Evolutionary conservation across 2,797 vertebrate genomes (phyloP).

Genomic region (Otolemur crassicaudatus): DNA sequence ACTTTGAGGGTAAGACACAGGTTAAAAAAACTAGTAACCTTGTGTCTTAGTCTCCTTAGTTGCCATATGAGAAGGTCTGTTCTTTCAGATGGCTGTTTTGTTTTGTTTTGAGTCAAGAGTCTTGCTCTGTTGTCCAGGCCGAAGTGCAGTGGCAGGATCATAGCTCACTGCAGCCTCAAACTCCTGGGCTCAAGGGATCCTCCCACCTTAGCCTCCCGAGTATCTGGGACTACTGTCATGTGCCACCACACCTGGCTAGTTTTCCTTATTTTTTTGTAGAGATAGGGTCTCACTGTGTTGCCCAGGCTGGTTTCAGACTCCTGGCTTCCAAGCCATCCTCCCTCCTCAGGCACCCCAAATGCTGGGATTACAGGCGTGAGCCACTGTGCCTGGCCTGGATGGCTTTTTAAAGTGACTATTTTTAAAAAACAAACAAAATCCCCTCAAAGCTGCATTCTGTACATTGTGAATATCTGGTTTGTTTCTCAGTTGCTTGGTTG

Average conservation of each 20-base stretch:
- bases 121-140: background rate
- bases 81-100: background rate
- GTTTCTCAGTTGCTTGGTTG: background rate
- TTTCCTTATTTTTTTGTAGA: background rate
- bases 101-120: background rate
- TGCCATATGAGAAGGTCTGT: background rate
- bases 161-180: background rate
- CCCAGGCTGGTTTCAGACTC: background rate
- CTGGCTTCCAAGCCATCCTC: background rate
- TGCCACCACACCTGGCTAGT: background rate
- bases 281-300: background rate
- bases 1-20: slow-evolving; percentile 11
- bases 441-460: background rate
- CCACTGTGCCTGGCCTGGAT: background rate
- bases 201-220: background rate
- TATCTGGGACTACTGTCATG: background rate
- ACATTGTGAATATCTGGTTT: background rate
- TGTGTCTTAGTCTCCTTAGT: slow-evolving; percentile 15
- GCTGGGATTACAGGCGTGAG: background rate
- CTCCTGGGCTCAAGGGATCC: background rate
- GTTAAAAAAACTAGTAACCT: background rate
- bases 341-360: background rate
- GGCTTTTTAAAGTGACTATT: background rate
- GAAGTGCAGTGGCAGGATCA: background rate
- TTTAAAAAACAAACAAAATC: background rate